phyloP scores from a whole-genome alignment of 2,797 vertebrate species.

The Buphagus erythrorhynchus region DNA sequence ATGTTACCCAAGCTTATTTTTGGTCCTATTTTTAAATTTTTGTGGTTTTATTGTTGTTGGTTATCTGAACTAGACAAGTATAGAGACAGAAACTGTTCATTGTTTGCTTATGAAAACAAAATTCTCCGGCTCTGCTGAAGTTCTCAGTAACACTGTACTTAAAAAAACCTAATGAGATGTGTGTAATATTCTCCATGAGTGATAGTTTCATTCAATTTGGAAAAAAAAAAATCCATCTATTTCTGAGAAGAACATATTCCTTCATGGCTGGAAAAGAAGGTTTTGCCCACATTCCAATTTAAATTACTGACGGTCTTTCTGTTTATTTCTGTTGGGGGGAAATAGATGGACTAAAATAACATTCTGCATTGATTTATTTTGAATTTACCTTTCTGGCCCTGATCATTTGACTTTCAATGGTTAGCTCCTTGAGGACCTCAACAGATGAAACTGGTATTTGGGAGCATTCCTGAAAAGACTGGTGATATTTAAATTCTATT shows the following conservation, averaged over 20 bases:
- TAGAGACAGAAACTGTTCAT: not conserved
- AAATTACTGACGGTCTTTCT: not conserved
- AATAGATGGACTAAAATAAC: not conserved
- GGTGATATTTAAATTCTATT: not conserved
- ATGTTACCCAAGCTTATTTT: not conserved
- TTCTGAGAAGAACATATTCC: not conserved
- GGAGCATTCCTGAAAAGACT: not conserved
- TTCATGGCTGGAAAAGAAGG: not conserved
- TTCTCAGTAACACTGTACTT: not conserved
- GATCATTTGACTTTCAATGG: not conserved
- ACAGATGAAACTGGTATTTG: not conserved
- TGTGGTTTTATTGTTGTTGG: not conserved
- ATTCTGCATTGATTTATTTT: not conserved
- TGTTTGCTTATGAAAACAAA: conserved; percentile 33
- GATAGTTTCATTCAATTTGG: not conserved
- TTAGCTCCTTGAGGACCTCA: not conserved
- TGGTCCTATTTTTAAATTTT: not conserved
- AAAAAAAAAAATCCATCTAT: not conserved
- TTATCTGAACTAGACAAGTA: not conserved
- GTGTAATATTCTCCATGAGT: not conserved
- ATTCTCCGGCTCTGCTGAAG: not conserved
- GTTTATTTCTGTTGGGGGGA: not conserved
- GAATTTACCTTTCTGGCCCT: not conserved
- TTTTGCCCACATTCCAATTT: not conserved
- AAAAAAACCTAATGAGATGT: not conserved